Conservation (phyloP, 2,888 invertebrate species). For the Eupithecia pulchellata region DNA sequence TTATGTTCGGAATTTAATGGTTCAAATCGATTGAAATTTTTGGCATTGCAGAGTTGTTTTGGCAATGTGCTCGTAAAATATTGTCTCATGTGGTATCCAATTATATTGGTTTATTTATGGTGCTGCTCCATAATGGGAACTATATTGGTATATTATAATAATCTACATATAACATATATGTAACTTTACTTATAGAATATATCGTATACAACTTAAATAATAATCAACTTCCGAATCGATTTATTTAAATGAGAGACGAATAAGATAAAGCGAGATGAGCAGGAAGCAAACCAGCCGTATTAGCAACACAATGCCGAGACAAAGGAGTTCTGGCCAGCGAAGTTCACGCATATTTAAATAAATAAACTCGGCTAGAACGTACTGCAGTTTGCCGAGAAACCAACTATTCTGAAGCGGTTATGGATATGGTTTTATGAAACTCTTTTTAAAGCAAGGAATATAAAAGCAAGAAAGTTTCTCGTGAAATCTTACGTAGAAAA, state of each 20-base stretch:
- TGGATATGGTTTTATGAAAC: slow-evolving; percentile 45
- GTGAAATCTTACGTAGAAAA: background rate
- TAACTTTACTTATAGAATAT: no score
- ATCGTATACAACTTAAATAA: slow-evolving; percentile 3
- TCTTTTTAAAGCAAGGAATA: slow-evolving; percentile 4
- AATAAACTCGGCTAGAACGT: slow-evolving; percentile 72
- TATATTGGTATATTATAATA: no score
- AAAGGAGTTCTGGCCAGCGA: slow-evolving; percentile 68
- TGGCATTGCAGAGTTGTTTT: slow-evolving; percentile 33
- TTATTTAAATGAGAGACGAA: slow-evolving; percentile 33
- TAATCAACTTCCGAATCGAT: slow-evolving; percentile 27
- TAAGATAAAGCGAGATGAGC: slow-evolving; percentile 55
- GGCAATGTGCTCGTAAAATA: slow-evolving; percentile 21
- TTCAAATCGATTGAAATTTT: slow-evolving; percentile 26
- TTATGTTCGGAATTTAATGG: slow-evolving; percentile 31
- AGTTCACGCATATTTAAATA: slow-evolving; percentile 80
- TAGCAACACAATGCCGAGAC: slow-evolving; percentile 68
- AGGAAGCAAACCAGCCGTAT: slow-evolving; percentile 62
- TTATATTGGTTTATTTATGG: slow-evolving; percentile 23
- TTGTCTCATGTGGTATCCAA: slow-evolving; percentile 15
- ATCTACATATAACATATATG: no score
- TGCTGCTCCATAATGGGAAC: no score
- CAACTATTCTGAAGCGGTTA: slow-evolving; percentile 28
- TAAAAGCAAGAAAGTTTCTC: background rate
- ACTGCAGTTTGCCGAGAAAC: slow-evolving; percentile 58